A percentile compares a stretch with the other conserved stretches of the same genome.
phyloP scores from a whole-genome alignment of 2,113 vertebrate species.

The Hucho hucho region DNA sequence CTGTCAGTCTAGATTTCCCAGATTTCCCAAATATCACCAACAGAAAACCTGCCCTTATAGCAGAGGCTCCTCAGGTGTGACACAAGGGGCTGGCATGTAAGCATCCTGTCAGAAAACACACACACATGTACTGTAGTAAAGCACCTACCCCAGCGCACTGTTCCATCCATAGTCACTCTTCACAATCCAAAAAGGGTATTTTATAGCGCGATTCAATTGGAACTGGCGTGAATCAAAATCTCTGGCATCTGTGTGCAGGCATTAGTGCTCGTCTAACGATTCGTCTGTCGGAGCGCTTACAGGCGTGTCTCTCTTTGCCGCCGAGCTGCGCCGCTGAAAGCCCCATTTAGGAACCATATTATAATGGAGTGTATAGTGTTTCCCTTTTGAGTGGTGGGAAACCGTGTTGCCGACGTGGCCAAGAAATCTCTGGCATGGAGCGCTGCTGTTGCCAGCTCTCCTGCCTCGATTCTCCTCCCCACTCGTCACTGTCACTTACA shows the following conservation, averaged over 20 bases:
- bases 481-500: background rate
- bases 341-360: background rate
- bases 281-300: background rate
- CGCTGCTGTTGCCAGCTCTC: background rate
- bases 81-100: too few species aligned
- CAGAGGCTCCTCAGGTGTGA: too few species aligned
- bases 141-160: background rate
- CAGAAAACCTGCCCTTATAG: too few species aligned
- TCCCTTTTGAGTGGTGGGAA: background rate
- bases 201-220: background rate
- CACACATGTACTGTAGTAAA: background rate
- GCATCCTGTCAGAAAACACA: background rate
- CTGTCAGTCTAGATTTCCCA: too few species aligned
- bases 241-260: background rate
- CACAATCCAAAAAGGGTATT: background rate
- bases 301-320: background rate
- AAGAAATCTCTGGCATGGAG: constrained; percentile 10
- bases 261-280: background rate
- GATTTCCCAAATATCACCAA: too few species aligned
- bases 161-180: background rate
- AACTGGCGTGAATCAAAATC: background rate
- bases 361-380: constrained; percentile 3
- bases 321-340: background rate
- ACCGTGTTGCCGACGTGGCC: background rate
- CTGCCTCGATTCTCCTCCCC: background rate